Conservation (phyloP, 2,797 vertebrate genomes). For the Loriculus beryllinus region DNA sequence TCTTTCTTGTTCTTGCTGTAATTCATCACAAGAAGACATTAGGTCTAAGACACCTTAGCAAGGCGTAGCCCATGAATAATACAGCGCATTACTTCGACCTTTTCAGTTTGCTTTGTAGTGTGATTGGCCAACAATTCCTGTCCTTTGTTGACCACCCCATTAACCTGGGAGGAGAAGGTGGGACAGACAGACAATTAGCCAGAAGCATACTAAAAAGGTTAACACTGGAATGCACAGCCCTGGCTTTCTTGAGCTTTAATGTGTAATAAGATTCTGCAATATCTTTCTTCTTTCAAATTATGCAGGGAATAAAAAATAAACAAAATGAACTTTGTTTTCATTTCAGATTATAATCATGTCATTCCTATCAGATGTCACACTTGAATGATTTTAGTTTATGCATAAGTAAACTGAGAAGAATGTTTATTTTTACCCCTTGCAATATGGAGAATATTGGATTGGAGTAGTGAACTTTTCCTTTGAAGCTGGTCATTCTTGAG, state of each 20-base stretch:
- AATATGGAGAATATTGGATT: conserved; percentile 14
- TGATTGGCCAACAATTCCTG: conserved; percentile 35
- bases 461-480: conserved; percentile 3
- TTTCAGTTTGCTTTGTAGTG: conserved; percentile 60
- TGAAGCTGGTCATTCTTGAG: conserved; percentile 13
- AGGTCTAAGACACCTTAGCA: conserved; percentile 29
- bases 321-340: conserved; percentile 23
- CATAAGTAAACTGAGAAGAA: conserved; percentile 22
- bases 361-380: conserved; percentile 30
- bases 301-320: conserved; percentile 5
- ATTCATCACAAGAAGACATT: conserved; percentile 68
- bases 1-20: conserved; percentile 56
- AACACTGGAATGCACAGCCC: background rate
- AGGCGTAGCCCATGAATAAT: conserved; percentile 48
- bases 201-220: conserved; percentile 69
- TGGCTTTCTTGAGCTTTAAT: conserved; percentile 35
- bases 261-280: conserved; percentile 13
- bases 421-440: conserved; percentile 6
- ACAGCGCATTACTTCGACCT: conserved; percentile 48
- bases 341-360: conserved; percentile 41
- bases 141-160: conserved; percentile 66
- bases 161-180: conserved; percentile 65
- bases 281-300: conserved; percentile 2
- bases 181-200: conserved; percentile 62
- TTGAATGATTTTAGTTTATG: background rate